phyloP scores from a whole-genome alignment of 2,888 invertebrate species.

The Cremastinae sp. region DNA sequence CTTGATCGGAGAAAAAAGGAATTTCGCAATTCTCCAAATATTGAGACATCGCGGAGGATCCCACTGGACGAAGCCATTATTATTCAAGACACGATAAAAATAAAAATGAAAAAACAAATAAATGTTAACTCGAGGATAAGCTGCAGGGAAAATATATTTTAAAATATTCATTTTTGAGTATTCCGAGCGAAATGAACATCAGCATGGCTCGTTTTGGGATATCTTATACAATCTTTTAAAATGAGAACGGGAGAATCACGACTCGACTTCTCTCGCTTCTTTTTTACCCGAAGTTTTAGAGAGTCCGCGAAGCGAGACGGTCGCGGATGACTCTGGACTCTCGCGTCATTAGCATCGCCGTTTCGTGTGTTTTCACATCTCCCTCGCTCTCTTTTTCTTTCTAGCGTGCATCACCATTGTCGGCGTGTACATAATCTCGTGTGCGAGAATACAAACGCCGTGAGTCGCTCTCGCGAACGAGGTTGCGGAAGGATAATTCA shows the following conservation, averaged over 20 bases:
- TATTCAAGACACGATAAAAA: neutral
- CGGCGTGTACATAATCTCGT: neutral
- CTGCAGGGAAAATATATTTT: slow-evolving; percentile 1
- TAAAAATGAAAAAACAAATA: neutral
- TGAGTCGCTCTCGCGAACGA: slow-evolving; percentile 56
- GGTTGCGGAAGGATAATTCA: slow-evolving; percentile 78
- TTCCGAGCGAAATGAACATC: neutral
- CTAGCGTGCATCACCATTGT: slow-evolving; percentile 22
- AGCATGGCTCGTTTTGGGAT: slow-evolving; percentile 6
- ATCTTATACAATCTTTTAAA: slow-evolving; percentile 24
- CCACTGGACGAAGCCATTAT: neutral
- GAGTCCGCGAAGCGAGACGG: slow-evolving; percentile 25
- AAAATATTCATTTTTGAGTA: slow-evolving; percentile 5
- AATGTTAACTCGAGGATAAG: neutral
- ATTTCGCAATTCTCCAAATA: too few species aligned
- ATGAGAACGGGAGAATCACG: neutral
- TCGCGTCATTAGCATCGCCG: slow-evolving; percentile 35
- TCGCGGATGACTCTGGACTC: slow-evolving; percentile 30
- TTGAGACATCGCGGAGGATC: neutral
- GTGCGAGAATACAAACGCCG: slow-evolving; percentile 1
- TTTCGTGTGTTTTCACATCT: slow-evolving; percentile 33
- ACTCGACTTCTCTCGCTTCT: neutral
- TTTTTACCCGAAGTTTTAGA: slow-evolving; percentile 14
- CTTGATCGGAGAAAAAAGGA: too few species aligned
- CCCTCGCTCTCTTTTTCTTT: slow-evolving; percentile 13